Evolutionary conservation across 2,113 vertebrate species (phyloP), one percentile per base, ranked within the genome.

Genomic region (Corydoras sp.): DNA sequence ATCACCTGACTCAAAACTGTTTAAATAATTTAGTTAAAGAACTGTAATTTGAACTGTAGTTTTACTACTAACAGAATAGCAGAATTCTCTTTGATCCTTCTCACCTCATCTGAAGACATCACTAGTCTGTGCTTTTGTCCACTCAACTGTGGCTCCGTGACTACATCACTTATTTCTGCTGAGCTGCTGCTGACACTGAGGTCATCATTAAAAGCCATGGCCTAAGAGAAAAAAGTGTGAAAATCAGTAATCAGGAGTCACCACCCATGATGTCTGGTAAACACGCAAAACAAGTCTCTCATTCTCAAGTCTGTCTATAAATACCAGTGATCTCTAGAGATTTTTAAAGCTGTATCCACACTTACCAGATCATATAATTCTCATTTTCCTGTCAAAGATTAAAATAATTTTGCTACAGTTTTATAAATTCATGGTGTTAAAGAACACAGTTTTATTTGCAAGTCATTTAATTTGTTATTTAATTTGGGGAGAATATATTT

Each of bases 71-170:
- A 18, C 30, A 8, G 29, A 55, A 13, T 5, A 10, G 4, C 64
- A 35, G 12, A n/a, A 32, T 31, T 24, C 0, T 31, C 58, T 43
- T 72, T 51, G 11, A 14, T n/a, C 31, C 43, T 12, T 11, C 65
- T n/a, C 89, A 99, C 96, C 95, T 99, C 97, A 49, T 96, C 92
- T 24, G 96, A 98, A 0, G 96, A 98, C 53, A 95, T 81, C 4
- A 51, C 84, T 73, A 90, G 80, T 68, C 86, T 91, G 65, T 91
- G 92, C 0, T 91, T 92, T 67, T 82, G 89, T 54, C 91, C 92
- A 0, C 90, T 85, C 10, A 83, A 76, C 88, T 91, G 95, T 56
- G 88, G 86, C 65, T 94, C 92, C 6, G 87, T 86, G 85, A 91
- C 86, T 72, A 92, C 81, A 18, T 92, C 94, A 0, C 93, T 93